Base-by-base conservation (phyloP, 2,113 vertebrate genomes). In the human region DNA sequence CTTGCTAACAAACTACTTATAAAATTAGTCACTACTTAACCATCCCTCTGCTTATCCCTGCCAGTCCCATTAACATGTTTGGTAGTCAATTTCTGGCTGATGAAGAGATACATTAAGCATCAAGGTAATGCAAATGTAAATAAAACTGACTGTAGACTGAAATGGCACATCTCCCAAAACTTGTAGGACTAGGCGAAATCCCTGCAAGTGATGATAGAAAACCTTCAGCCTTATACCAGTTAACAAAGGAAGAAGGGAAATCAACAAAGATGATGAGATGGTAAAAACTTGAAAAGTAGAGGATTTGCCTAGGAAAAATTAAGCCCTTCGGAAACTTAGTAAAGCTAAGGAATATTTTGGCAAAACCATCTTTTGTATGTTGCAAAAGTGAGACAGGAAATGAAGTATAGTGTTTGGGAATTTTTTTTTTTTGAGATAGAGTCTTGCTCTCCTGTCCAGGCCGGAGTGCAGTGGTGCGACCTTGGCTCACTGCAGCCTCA, bases 251-350 rank as follows among this genome's bases (percentile, higher is more conserved):
- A 76, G 40, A 84, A 32, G 50, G 72, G 40, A 59, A 57, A 27
- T 76, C 78, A 76, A 73, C 72, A 81, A 79, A 40, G 70, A 20
- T 45, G 45, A 50, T 23, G n/a, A 88, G 50, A 16, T 30, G 25
- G 57, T 75, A 38, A 59, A 38, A 92, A 59, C 35, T 90, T 84
- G 92, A 80, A 76, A 79, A 95, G 48, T n/a, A 73, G 45, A 94
- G n/a, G 52, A 59, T 82, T 92, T 92, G 18, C 55, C 38, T 43
- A 81, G 32, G 38, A 81, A 96, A 94, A 94, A 66, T 61, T 86
- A 70, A 35, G n/a, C 8, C 13, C 40, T 86, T 93, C 45, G 32
- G 73, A 89, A 95, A 84, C 25, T 10, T 66, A 30, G 78, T 75
- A 93, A 89, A 90, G 5, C n/a, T 82, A 55, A 52, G n/a, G 35